Base-by-base conservation (phyloP, 92 coral and sea anemone genomes). In the Umimayanthus chanpuru region DNA sequence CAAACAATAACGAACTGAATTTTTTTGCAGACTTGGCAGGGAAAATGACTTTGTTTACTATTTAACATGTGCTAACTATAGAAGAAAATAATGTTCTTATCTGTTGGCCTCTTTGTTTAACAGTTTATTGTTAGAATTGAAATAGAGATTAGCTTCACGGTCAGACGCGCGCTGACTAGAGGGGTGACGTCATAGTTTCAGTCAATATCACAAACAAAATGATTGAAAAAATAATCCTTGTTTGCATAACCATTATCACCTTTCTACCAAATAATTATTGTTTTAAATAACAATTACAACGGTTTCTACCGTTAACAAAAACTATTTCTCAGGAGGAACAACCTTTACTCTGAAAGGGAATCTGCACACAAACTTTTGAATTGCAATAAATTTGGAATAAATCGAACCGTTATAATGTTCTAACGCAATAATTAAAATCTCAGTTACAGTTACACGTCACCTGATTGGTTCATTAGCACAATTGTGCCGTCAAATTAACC, bases 391-490 rank as follows among this genome's bases (percentile, higher is more conserved):
- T 4, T 79, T 50, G 40, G 40, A 81, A 81, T 64, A 6, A 6
- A 64, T 61, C 68, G 25, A 43, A 43, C 26, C 9, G 71, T 41
- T 80, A 30, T 10, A 58, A 18, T 28, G n/a, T 83, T 72, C 67
- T 28, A 16, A 49, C 26, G 66, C 81, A 72, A 28, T 80, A 64
- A 89, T 80, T 81, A 80, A 28, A 58, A 76, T 66, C 67, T 61
- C 81, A 73, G 72, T 89, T 55, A 82, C 49, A 53, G 85, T 73
- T 14, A 30, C 40, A 70, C 85, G 88, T 90, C 77, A 81, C 49
- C 76, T 44, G 85, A 92, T 92, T 90, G 95, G 91, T 67, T 81
- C 82, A 82, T 85, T 85, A 77, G 64, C 67, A 90, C 91, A 89
- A 86, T 89, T 89, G 85, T 82, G 77, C 83, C 92, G 88, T 89